A percentile compares a stretch with the other conserved stretches of the same genome.
Conservation (phyloP, 2,113 vertebrate genomes). For the Trematocara stigmaticum region DNA sequence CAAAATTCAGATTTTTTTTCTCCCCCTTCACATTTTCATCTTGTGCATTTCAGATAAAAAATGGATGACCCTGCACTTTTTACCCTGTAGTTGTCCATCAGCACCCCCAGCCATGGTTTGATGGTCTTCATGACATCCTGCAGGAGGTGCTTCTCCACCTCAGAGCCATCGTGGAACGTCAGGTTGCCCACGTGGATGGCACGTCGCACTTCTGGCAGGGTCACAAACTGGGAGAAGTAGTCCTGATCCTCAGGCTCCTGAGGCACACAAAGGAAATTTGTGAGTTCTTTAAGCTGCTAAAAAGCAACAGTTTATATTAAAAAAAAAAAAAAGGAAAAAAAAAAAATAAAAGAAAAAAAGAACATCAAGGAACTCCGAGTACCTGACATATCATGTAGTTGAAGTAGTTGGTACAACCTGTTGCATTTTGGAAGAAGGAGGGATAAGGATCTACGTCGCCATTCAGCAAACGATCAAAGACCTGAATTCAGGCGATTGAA, state of each 20-base stretch:
- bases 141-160: slow-evolving; percentile 78
- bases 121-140: slow-evolving; percentile 82
- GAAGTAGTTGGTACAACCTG: slow-evolving; percentile 80
- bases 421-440: slow-evolving; percentile 78
- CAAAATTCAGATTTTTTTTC: not conserved
- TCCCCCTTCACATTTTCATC: not conserved
- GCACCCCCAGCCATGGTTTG: slow-evolving; percentile 82
- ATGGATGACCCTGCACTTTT: not conserved
- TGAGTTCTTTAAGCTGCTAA: not conserved
- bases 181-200: slow-evolving; percentile 83
- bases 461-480: slow-evolving; percentile 77
- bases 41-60: not conserved
- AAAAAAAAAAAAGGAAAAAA: no score
- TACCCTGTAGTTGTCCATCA: slow-evolving; percentile 87
- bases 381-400: slow-evolving; percentile 80
- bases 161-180: slow-evolving; percentile 73
- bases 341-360: fast-evolving
- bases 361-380: not conserved
- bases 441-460: slow-evolving; percentile 69
- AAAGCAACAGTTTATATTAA: not conserved
- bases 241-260: slow-evolving; percentile 76
- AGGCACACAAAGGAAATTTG: not conserved
- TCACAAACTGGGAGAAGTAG: slow-evolving; percentile 77
- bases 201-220: slow-evolving; percentile 72
- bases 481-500: slow-evolving; percentile 43